A percentile compares a stretch with the other conserved stretches of the same genome.
Evolutionary conservation across 2,113 vertebrate species (phyloP).

Genomic region (Antennarius striatus): DNA sequence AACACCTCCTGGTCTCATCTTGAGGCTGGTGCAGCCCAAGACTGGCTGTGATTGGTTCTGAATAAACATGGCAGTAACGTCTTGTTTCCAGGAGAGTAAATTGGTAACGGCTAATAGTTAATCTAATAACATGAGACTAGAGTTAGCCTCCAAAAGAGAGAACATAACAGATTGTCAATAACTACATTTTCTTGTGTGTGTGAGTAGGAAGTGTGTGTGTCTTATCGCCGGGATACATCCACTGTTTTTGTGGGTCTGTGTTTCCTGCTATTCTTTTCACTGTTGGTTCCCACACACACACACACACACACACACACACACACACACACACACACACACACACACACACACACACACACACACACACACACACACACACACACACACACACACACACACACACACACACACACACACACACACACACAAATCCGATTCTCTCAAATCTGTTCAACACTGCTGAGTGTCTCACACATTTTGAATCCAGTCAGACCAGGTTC

Average conservation of each 20-base stretch:
- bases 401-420: no score
- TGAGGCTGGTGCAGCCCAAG: no score
- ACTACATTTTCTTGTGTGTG: neutral
- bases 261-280: slow-evolving; percentile 61
- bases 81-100: no score
- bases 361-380: slow-evolving; percentile 9
- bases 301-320: slow-evolving; percentile 2
- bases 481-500: neutral
- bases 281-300: slow-evolving; percentile 44
- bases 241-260: slow-evolving; percentile 36
- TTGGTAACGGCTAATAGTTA: no score
- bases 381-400: slow-evolving; percentile 9
- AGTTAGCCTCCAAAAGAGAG: no score
- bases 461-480: neutral
- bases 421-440: neutral
- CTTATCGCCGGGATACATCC: slow-evolving; percentile 56
- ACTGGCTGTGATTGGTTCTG: neutral
- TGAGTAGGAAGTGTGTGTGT: slow-evolving; percentile 56
- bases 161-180: no score
- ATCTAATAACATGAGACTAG: no score
- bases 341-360: slow-evolving; percentile 13
- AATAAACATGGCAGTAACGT: no score
- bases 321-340: slow-evolving; percentile 4
- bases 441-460: no score
- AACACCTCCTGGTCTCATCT: no score